Evolutionary conservation across 2,113 vertebrate species (phyloP), one percentile per base, ranked within the genome.

Genomic region (Hemiscyllium ocellatum): DNA sequence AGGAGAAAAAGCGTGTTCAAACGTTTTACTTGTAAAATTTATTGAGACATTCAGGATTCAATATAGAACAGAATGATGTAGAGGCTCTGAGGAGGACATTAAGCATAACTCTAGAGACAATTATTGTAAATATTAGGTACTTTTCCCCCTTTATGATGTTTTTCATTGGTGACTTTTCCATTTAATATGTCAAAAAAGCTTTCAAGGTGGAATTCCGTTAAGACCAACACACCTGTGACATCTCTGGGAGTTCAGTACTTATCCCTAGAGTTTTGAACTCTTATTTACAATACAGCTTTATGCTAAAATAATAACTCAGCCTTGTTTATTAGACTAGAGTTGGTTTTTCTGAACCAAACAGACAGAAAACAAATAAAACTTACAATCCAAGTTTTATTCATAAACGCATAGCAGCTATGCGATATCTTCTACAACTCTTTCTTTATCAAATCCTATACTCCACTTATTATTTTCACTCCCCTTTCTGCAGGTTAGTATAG

Each of bases 221-320:
- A 72, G 42, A 72, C 66, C 29, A 52, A 29, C 94, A 95, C 65
- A 94, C 93, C 65, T 94, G 93, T 8, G 66, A 95, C 93, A 72
- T 95, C 69, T 72, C 42, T 17, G 66, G 93, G 66, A 19, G 42
- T 72, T 69, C 37, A 95, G 68, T 33, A 29, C 68, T 50, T 47
- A 95, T 15, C 94, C 68, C 94, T 72, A 33, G 94, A 52, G 94
- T 70, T 95, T 95, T 50, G 6, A 17, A 29, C 69, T 72, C 42
- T 50, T 72, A 72, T 94, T 95, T 72, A 72, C 72, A 95, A 95
- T 95, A 24, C 26, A 95, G 72, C 94, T 72, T 94, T 50, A 76
- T 72, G 42, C 68, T 50, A 95, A 29, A 52, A 95, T 72, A 95
- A 52, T 15, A 72, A 70, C 47, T 95, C 94, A 47, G 42, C 24